Conservation (phyloP, 2,888 invertebrate genomes). For the Eurytoma californica region DNA sequence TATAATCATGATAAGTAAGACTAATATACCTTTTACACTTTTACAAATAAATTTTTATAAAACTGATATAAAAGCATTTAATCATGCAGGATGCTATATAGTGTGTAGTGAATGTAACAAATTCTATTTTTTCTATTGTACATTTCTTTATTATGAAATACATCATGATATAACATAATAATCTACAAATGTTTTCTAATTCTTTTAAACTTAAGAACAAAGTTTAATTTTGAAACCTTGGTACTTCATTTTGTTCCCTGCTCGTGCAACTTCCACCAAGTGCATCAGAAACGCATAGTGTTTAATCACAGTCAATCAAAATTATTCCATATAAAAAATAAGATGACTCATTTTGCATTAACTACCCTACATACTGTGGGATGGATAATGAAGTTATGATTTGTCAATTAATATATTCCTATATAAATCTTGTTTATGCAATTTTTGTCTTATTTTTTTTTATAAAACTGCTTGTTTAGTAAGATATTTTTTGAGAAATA, state of each 20-base stretch:
- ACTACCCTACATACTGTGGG: background rate
- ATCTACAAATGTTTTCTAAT: conserved; percentile 12
- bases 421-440: conserved; percentile 4
- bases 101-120: conserved; percentile 12
- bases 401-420: conserved; percentile 10
- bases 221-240: conserved; percentile 21
- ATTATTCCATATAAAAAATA: conserved; percentile 45
- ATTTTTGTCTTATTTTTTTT: background rate
- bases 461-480: background rate
- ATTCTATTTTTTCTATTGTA: conserved; percentile 22
- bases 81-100: no score
- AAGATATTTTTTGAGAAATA: no score
- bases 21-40: background rate
- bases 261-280: conserved; percentile 8
- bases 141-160: conserved; percentile 47
- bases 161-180: conserved; percentile 35
- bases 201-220: conserved; percentile 31
- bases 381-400: conserved; percentile 2
- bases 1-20: conserved; percentile 18
- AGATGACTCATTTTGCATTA: conserved; percentile 8
- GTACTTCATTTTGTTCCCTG: conserved; percentile 20
- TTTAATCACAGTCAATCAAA: conserved; percentile 49
- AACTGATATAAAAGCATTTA: background rate
- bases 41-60: background rate
- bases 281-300: conserved; percentile 15